Evolutionary conservation across 1,140 invertebrate species (phyloP).

Genomic region (Magallana angulata): DNA sequence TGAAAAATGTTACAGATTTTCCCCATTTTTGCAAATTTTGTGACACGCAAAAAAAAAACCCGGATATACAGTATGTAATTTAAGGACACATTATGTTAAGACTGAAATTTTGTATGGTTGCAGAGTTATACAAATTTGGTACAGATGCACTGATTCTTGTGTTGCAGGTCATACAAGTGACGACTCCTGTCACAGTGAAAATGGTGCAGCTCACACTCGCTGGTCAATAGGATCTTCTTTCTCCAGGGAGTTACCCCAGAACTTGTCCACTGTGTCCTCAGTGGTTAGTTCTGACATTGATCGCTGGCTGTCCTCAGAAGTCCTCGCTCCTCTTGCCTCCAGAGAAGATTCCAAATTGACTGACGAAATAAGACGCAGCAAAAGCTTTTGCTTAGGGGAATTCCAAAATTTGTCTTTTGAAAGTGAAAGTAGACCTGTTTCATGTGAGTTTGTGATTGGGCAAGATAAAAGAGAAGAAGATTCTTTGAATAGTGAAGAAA

Average conservation of each 20-base stretch:
- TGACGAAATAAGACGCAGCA: not conserved
- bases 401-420: not conserved
- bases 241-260: not conserved
- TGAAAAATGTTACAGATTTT: no score
- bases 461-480: not conserved
- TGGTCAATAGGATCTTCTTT: not conserved
- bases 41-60: no score
- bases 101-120: no score
- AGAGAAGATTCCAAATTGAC: constrained; percentile 9
- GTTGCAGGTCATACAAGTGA: not conserved
- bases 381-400: not conserved
- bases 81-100: no score
- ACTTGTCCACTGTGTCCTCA: not conserved
- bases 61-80: no score
- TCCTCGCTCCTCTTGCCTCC: constrained; percentile 5
- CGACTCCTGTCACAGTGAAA: not conserved
- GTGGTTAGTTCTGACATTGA: not conserved
- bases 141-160: no score
- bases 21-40: no score
- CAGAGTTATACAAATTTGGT: no score
- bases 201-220: not conserved
- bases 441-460: not conserved
- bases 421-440: not conserved
- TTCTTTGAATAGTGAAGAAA: no score
- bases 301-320: not conserved